Percentiles rank a stretch among this genome's conserved stretches.
Conservation (phyloP, 2,797 vertebrate genomes). For the Rhynchotus rufescens region DNA sequence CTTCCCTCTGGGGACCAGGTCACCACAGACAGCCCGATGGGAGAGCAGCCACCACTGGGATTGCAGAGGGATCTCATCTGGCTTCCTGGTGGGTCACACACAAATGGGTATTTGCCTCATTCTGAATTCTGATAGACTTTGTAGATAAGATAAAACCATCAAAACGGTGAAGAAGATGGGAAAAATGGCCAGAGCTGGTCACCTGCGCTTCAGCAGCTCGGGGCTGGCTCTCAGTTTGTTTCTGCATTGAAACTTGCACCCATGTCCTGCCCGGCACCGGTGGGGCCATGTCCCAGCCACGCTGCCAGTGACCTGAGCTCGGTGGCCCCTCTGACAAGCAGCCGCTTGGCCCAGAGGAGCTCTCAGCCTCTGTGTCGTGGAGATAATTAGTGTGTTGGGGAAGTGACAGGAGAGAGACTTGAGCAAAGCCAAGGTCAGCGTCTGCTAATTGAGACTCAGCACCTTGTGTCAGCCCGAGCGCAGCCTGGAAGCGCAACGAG, state of each 20-base stretch:
- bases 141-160: not conserved
- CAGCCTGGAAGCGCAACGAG: conserved; percentile 64
- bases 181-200: not conserved
- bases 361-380: conserved; percentile 34
- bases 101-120: not conserved
- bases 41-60: not conserved
- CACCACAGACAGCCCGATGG: not conserved
- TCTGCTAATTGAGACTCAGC: conserved; percentile 74
- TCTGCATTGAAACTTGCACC: not conserved
- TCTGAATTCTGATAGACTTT: not conserved
- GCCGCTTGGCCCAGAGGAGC: conserved; percentile 6
- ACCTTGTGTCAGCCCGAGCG: conserved; percentile 66
- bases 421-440: conserved; percentile 64
- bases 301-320: no score
- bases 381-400: conserved; percentile 72
- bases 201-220: not conserved
- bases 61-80: not conserved
- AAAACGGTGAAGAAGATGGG: not conserved
- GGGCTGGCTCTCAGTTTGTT: not conserved
- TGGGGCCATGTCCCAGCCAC: no score
- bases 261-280: fast-evolving
- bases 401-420: conserved; percentile 69
- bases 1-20: not conserved
- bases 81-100: not conserved
- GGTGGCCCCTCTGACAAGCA: not conserved